Percentiles rank a stretch among this genome's conserved stretches.
These are phyloP conservation scores for Monochamus saltuarius DNA, from an alignment of 1,140 invertebrate genomes.

Conservation along the genomic window DNA sequence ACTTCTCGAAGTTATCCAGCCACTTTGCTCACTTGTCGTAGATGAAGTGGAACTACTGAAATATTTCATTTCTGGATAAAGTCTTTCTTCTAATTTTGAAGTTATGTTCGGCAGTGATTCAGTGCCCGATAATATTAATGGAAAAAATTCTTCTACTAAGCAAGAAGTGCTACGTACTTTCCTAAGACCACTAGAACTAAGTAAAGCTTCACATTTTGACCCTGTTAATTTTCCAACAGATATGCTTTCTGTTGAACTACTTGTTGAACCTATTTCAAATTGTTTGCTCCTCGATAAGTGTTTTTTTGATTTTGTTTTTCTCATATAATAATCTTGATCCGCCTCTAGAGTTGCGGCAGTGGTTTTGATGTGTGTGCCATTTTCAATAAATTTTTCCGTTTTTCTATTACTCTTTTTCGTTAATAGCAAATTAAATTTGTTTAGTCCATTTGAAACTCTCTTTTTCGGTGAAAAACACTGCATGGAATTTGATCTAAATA, in stretches of 20 bases:
- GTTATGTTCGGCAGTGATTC: conserved; percentile 66
- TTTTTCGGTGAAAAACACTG: conserved; percentile 36
- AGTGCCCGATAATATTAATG: conserved; percentile 45
- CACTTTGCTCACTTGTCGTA: conserved; percentile 70
- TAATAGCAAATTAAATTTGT: conserved; percentile 33
- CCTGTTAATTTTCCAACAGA: conserved; percentile 26
- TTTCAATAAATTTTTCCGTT: not conserved
- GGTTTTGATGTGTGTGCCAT: conserved; percentile 1
- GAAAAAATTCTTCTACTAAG: conserved; percentile 53
- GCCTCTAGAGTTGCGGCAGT: not conserved
- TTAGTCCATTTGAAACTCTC: conserved; percentile 19
- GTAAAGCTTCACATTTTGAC: conserved; percentile 21
- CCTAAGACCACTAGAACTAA: conserved; percentile 45
- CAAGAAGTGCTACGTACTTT: conserved; percentile 65
- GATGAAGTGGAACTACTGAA: conserved; percentile 65
- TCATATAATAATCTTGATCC: not conserved
- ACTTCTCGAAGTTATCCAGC: conserved; percentile 72
- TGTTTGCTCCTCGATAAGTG: not conserved
- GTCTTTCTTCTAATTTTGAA: conserved; percentile 50
- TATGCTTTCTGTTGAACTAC: conserved; percentile 36
- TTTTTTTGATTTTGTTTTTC: conserved; percentile 24
- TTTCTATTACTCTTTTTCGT: conserved; percentile 6
- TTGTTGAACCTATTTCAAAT: conserved; percentile 35
- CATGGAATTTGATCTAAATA: conserved; percentile 37
- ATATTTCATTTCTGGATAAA: conserved; percentile 35